phyloP scores from a whole-genome alignment of 2,888 invertebrate genomes.

The Ichneumon xanthorius region DNA sequence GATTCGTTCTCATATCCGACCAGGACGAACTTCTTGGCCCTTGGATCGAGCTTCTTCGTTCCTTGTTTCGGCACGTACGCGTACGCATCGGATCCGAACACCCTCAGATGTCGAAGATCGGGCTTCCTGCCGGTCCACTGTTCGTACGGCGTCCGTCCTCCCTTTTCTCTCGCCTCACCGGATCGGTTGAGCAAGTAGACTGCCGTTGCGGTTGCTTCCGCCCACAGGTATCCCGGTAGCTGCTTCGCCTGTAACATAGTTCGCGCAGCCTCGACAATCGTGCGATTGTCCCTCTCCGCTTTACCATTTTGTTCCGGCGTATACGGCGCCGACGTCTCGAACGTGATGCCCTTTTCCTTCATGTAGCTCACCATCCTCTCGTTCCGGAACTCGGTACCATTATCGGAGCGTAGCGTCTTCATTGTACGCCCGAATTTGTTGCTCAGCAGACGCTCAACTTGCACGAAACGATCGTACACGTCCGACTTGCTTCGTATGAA shows the following conservation, averaged over 20 bases:
- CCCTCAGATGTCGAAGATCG: constrained; percentile 42
- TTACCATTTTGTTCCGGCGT: constrained; percentile 61
- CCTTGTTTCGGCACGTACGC: constrained; percentile 70
- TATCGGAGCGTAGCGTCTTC: constrained; percentile 56
- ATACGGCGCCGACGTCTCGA: constrained; percentile 55
- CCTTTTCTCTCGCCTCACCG: neutral
- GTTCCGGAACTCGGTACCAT: constrained; percentile 59
- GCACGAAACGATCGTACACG: constrained; percentile 52
- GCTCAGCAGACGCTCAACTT: constrained; percentile 30
- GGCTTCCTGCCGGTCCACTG: constrained; percentile 32
- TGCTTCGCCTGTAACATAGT: constrained; percentile 54
- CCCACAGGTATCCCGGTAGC: neutral
- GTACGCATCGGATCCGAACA: constrained; percentile 71
- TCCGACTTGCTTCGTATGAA: constrained; percentile 58
- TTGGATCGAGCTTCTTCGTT: constrained; percentile 47
- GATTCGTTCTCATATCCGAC: constrained; percentile 41
- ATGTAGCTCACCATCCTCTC: constrained; percentile 44
- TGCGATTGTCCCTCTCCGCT: constrained; percentile 46
- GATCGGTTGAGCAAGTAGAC: constrained; percentile 43
- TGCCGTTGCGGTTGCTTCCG: neutral
- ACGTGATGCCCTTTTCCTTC: constrained; percentile 40
- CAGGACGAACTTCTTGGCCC: constrained; percentile 44
- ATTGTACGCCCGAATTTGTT: constrained; percentile 59
- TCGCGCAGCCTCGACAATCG: constrained; percentile 51
- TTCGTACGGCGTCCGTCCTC: constrained; percentile 34